These are phyloP conservation scores for Amphimallon solstitiale DNA, from an alignment of 2,888 invertebrate species.

Conservation along the genomic window DNA sequence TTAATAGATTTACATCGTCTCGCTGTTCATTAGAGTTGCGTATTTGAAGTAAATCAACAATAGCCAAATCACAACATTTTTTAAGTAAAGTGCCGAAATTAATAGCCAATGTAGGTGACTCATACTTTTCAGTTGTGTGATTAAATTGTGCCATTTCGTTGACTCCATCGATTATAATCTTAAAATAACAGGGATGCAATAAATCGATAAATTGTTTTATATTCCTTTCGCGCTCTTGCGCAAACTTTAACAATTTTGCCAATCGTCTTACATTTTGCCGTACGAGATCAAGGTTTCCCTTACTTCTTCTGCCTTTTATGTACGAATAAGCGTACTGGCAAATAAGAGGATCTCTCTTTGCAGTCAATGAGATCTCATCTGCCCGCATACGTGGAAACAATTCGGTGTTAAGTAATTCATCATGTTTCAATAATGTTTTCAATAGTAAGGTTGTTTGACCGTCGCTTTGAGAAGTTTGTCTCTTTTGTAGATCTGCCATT, in stretches of 20 bases:
- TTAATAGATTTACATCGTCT: too few species aligned
- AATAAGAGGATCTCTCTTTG: slow-evolving; percentile 42
- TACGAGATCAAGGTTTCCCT: slow-evolving; percentile 45
- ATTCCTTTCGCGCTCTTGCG: slow-evolving; percentile 22
- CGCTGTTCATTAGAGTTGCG: too few species aligned
- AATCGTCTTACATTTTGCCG: slow-evolving; percentile 42
- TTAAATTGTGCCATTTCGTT: slow-evolving; percentile 45
- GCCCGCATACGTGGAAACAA: slow-evolving; percentile 43
- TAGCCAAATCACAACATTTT: slow-evolving; percentile 42
- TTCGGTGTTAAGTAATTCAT: slow-evolving; percentile 39
- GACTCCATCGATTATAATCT: slow-evolving; percentile 41
- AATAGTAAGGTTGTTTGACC: slow-evolving; percentile 41
- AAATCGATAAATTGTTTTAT: slow-evolving; percentile 44
- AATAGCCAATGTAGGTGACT: slow-evolving; percentile 47
- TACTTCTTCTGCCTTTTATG: slow-evolving; percentile 43
- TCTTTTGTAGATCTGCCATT: too few species aligned
- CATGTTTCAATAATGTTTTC: slow-evolving; percentile 34
- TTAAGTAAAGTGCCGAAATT: slow-evolving; percentile 49
- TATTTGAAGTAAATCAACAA: too few species aligned
- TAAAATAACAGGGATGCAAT: slow-evolving; percentile 42
- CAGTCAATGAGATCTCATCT: slow-evolving; percentile 38
- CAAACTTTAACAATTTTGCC: slow-evolving; percentile 42
- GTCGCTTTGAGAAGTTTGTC: slow-evolving; percentile 39
- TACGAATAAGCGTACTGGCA: slow-evolving; percentile 45
- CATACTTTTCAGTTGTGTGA: slow-evolving; percentile 43